Conservation (phyloP, 1,140 invertebrate species). For the Dendroctonus ponderosae region DNA sequence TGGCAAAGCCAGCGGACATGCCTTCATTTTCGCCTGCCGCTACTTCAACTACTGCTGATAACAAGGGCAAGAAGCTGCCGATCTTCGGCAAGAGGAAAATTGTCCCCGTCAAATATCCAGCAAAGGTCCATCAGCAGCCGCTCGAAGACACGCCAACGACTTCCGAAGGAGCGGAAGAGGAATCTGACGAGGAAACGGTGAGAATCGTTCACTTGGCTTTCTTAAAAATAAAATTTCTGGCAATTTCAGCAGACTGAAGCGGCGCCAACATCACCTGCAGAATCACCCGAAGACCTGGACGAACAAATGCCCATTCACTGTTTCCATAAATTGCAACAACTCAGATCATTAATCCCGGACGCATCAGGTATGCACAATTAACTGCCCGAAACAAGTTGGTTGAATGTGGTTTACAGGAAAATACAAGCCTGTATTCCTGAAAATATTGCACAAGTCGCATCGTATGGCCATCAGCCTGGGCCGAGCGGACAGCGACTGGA, state of each 20-base stretch:
- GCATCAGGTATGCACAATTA: conserved; percentile 23
- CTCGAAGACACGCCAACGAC: neutral
- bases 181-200: conserved; percentile 14
- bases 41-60: conserved; percentile 18
- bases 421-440: conserved; percentile 30
- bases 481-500: conserved; percentile 33
- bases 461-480: conserved; percentile 32
- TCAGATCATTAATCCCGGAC: conserved; percentile 25
- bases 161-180: conserved; percentile 14
- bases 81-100: conserved; percentile 45
- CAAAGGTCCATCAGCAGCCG: neutral
- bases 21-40: conserved; percentile 48
- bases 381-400: conserved; percentile 1
- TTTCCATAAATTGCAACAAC: conserved; percentile 24
- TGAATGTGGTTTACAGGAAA: conserved; percentile 15
- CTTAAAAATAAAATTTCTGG: neutral
- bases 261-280: neutral
- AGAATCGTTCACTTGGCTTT: neutral
- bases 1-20: conserved; percentile 72
- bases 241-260: neutral
- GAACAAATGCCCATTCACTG: neutral
- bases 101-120: conserved; percentile 5
- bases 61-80: conserved; percentile 37
- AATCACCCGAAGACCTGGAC: neutral
- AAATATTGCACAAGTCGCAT: conserved; percentile 35